Evolutionary conservation across 2,888 invertebrate genomes (phyloP).

Genomic region (Gnatocerus cornutus): DNA sequence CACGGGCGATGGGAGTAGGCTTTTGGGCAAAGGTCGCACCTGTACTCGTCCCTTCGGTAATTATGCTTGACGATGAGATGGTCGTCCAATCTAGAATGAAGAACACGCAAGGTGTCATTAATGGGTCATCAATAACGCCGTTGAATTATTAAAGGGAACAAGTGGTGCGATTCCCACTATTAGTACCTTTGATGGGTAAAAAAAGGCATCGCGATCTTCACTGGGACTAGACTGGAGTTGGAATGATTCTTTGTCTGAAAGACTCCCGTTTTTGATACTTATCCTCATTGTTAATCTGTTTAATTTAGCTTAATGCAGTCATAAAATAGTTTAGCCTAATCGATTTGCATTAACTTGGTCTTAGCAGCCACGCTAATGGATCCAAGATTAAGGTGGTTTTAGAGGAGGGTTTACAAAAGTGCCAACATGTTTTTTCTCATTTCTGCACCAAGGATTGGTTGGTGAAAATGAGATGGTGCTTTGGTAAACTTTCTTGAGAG

Average conservation of each 20-base stretch:
- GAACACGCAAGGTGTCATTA: conserved; percentile 37
- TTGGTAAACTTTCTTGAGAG: not conserved
- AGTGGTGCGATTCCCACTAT: conserved; percentile 41
- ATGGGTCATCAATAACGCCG: conserved; percentile 49
- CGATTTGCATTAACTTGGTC: no score
- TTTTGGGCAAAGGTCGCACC: conserved; percentile 89
- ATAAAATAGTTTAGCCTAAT: no score
- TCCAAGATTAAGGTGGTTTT: no score
- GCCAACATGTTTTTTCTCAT: no score
- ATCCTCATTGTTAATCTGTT: no score
- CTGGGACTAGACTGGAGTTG: not conserved
- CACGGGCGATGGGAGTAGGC: conserved; percentile 88
- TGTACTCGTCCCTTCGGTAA: conserved; percentile 84
- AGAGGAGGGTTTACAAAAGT: no score
- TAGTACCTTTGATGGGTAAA: conserved; percentile 9
- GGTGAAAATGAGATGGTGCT: no score
- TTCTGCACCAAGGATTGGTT: no score
- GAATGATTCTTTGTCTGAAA: not conserved
- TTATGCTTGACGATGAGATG: conserved; percentile 86
- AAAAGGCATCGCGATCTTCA: not conserved
- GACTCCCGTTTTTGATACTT: not conserved
- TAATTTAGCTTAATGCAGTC: no score
- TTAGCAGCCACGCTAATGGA: no score
- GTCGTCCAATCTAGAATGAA: conserved; percentile 84
- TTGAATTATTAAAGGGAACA: conserved; percentile 46